A percentile compares a stretch with the other conserved stretches of the same genome.
phyloP scores from a whole-genome alignment of 1,140 invertebrate species.

The Drosophila pectinifera region DNA sequence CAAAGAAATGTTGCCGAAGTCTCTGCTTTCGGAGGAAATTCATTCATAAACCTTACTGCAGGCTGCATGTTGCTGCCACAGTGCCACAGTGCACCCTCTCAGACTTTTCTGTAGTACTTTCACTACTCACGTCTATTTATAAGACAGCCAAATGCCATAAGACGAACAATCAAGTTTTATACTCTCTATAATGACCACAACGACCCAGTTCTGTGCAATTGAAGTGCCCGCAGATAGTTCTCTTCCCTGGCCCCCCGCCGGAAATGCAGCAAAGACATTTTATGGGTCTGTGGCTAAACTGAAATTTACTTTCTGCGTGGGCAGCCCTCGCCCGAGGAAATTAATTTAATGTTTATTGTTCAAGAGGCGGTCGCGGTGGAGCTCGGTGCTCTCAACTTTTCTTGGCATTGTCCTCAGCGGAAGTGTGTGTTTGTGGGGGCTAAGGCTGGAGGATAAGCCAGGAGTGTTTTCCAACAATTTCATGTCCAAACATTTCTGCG shows the following conservation, averaged over 20 bases:
- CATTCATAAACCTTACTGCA: constrained; percentile 54
- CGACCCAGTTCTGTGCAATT: constrained; percentile 48
- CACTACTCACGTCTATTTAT: constrained; percentile 31
- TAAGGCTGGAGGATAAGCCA: constrained; percentile 20
- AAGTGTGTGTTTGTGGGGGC: neutral
- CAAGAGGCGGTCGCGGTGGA: neutral
- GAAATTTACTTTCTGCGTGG: constrained; percentile 37
- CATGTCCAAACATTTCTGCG: constrained; percentile 5
- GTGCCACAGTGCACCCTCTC: constrained; percentile 19
- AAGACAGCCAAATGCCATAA: constrained; percentile 42
- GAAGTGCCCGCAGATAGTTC: constrained; percentile 28
- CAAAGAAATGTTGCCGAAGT: constrained; percentile 14
- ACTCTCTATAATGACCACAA: constrained; percentile 44
- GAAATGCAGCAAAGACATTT: constrained; percentile 29
- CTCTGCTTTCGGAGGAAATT: constrained; percentile 1
- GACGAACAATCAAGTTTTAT: constrained; percentile 52
- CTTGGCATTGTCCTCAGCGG: constrained; percentile 17
- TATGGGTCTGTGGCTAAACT: constrained; percentile 15
- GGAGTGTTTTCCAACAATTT: constrained; percentile 6
- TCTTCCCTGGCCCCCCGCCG: constrained; percentile 1
- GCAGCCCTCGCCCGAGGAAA: constrained; percentile 24
- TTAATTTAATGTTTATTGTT: constrained; percentile 50
- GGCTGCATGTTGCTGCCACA: constrained; percentile 41
- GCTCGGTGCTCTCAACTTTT: constrained; percentile 5
- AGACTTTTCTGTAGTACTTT: constrained; percentile 3